Conservation (phyloP, 2,113 vertebrate species). For the Pachycephala philippinensis region DNA sequence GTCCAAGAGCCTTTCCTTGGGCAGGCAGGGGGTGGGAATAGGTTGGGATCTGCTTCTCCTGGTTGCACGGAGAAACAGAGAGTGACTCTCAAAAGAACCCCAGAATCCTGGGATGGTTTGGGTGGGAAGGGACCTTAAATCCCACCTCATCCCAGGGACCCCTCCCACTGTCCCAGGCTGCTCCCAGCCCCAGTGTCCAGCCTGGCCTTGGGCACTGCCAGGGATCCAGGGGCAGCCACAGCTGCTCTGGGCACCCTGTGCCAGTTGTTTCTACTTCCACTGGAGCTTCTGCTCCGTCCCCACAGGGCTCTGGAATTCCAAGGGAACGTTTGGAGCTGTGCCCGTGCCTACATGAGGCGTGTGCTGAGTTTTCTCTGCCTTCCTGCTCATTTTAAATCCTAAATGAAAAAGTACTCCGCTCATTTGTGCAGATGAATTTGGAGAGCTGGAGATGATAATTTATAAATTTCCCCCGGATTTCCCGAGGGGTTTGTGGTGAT, state of each 20-base stretch:
- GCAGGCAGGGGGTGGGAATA: neutral
- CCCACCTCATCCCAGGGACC: neutral
- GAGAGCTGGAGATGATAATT: neutral
- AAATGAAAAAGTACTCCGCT: neutral
- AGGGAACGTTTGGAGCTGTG: neutral
- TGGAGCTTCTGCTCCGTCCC: neutral
- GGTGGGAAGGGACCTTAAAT: neutral
- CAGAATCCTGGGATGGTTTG: neutral
- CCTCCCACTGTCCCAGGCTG: neutral
- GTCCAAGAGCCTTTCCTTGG: neutral
- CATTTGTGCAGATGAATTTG: neutral
- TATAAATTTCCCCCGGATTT: neutral
- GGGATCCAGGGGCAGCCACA: neutral
- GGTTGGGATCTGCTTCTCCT: neutral
- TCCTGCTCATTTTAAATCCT: neutral
- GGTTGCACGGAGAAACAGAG: rapidly evolving
- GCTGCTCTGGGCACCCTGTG: neutral
- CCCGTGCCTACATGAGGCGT: rapidly evolving
- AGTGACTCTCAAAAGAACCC: neutral
- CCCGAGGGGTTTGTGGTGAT: neutral
- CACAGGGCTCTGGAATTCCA: rapidly evolving
- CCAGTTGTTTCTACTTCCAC: neutral
- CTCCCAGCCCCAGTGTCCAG: neutral
- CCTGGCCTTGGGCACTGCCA: neutral
- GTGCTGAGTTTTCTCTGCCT: neutral